Evolutionary conservation across 2,797 vertebrate species (phyloP).

Genomic region (Psittacula echo): DNA sequence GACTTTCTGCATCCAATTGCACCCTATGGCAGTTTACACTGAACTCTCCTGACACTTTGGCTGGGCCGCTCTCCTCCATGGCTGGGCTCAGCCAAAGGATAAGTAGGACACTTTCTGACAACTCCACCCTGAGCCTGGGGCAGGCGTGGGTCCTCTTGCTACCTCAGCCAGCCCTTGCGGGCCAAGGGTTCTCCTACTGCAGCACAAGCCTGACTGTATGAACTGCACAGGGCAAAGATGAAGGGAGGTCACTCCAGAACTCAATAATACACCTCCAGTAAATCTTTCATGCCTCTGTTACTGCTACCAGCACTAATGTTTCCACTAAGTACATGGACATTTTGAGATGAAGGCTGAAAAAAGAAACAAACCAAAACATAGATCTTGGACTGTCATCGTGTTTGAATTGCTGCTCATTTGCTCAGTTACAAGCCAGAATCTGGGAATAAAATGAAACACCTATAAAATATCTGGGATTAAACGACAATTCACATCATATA

Average conservation of each 20-base stretch:
- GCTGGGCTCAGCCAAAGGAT: not conserved
- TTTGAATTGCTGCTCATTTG: conserved; percentile 10
- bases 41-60: not conserved
- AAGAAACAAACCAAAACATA: not conserved
- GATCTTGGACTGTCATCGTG: not conserved
- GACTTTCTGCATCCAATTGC: not conserved
- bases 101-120: accelerated
- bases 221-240: accelerated
- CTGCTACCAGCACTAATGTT: not conserved
- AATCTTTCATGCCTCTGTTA: not conserved
- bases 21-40: not conserved
- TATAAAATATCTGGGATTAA: not conserved
- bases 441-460: not conserved
- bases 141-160: accelerated
- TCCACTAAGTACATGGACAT: not conserved
- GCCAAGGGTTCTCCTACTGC: accelerated
- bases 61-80: not conserved
- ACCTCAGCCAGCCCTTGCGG: not conserved
- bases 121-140: accelerated
- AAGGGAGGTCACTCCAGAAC: conserved; percentile 3
- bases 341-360: not conserved
- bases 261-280: not conserved
- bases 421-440: not conserved
- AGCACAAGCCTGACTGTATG: not conserved
- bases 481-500: not conserved